phyloP scores from a whole-genome alignment of 2,888 invertebrate genomes.

The Argynnis bischoffii region DNA sequence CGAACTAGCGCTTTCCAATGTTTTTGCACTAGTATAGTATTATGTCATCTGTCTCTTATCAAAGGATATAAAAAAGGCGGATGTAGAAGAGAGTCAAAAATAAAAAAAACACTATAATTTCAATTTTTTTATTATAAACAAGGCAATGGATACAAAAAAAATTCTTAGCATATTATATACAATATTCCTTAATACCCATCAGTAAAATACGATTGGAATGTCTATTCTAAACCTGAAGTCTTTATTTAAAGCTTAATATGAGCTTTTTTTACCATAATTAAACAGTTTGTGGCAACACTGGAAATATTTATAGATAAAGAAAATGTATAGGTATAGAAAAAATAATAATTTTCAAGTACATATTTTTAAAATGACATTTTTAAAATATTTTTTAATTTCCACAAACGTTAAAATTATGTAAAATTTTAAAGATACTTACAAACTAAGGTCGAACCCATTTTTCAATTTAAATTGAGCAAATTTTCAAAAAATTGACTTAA shows the following conservation, averaged over 20 bases:
- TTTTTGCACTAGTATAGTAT: no score
- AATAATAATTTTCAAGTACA: no score
- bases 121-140: constrained; percentile 64
- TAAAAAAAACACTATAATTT: constrained; percentile 28
- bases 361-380: neutral
- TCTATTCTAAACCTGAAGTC: constrained; percentile 40
- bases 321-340: neutral
- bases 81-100: neutral
- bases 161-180: constrained; percentile 51
- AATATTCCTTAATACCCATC: constrained; percentile 55
- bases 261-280: constrained; percentile 36
- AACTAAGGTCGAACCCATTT: neutral
- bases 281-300: constrained; percentile 29
- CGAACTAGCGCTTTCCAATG: no score
- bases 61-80: no score
- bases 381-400: neutral
- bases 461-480: neutral
- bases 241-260: constrained; percentile 44
- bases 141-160: constrained; percentile 65
- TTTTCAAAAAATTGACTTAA: no score
- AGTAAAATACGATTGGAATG: constrained; percentile 49
- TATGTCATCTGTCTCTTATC: no score
- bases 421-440: constrained; percentile 18
- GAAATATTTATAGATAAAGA: neutral
- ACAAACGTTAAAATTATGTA: constrained; percentile 31